These are phyloP conservation scores for Nysson spinosus DNA, from an alignment of 2,888 invertebrate genomes.

Conservation along the genomic window DNA sequence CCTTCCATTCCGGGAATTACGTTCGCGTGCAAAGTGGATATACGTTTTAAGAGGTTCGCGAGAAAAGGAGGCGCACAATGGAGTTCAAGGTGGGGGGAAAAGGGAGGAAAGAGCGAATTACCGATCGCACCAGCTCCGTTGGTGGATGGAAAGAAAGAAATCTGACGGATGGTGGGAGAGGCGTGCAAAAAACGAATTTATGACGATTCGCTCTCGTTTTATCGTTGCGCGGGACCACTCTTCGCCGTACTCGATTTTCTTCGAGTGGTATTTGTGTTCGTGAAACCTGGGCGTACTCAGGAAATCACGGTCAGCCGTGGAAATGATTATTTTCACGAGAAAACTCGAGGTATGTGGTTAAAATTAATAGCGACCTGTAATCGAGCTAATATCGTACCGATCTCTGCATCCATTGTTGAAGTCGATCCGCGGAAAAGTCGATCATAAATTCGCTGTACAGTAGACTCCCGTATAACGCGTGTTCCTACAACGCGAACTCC, in stretches of 20 bases:
- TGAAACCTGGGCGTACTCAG: background rate
- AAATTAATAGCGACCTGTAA: no score
- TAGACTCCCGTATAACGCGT: no score
- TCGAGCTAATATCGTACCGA: no score
- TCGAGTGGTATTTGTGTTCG: slow-evolving; percentile 3
- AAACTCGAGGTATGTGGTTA: no score
- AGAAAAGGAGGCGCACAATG: slow-evolving; percentile 6
- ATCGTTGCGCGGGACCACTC: slow-evolving; percentile 27
- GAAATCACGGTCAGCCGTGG: slow-evolving; percentile 13
- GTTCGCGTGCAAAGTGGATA: slow-evolving; percentile 51
- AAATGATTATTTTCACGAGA: slow-evolving; percentile 1
- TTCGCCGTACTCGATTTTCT: background rate
- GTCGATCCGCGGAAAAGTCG: no score
- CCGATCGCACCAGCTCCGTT: slow-evolving; percentile 47
- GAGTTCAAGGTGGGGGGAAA: background rate
- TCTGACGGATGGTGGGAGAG: slow-evolving; percentile 16
- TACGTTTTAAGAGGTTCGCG: slow-evolving; percentile 40
- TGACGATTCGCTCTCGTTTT: slow-evolving; percentile 54
- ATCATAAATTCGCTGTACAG: no score
- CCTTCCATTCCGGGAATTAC: slow-evolving; percentile 14
- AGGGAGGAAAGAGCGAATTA: slow-evolving; percentile 36
- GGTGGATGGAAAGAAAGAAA: slow-evolving; percentile 35
- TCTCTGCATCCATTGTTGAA: no score
- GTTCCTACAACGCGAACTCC: no score
- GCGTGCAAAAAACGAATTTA: slow-evolving; percentile 55